phyloP scores from a whole-genome alignment of 2,113 vertebrate genomes.

The Vidua macroura region DNA sequence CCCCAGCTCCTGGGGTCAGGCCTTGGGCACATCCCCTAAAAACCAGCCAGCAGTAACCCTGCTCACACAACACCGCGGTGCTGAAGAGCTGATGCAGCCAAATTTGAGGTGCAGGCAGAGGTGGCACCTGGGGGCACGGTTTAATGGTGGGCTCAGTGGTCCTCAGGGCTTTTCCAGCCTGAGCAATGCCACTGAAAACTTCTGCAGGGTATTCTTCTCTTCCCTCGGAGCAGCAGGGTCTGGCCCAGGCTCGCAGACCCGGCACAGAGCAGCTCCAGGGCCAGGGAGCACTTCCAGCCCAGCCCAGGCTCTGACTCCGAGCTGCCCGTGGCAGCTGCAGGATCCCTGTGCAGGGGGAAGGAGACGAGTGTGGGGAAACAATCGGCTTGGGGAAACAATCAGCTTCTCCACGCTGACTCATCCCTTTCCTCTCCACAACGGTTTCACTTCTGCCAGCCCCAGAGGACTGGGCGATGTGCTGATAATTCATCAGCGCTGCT shows the following conservation, averaged over 20 bases:
- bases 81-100: not conserved
- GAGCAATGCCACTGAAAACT: not conserved
- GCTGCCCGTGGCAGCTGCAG: fast-evolving
- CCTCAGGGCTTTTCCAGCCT: not conserved
- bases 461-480: not conserved
- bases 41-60: fast-evolving
- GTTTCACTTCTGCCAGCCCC: not conserved
- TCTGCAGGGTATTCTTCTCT: not conserved
- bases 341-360: not conserved
- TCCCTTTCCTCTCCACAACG: not conserved
- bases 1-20: fast-evolving
- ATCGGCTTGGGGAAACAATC: not conserved
- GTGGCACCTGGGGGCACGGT: not conserved
- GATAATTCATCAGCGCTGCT: not conserved
- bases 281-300: not conserved
- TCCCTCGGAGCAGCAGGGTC: fast-evolving
- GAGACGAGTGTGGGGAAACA: not conserved
- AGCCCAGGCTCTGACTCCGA: fast-evolving
- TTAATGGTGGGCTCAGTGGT: not conserved
- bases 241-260: not conserved
- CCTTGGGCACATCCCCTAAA: not conserved
- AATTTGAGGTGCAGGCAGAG: fast-evolving
- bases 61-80: fast-evolving
- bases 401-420: not conserved
- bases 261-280: not conserved